Evolutionary conservation across 2,113 vertebrate genomes (phyloP).

Genomic region (Microtus ochrogaster): DNA sequence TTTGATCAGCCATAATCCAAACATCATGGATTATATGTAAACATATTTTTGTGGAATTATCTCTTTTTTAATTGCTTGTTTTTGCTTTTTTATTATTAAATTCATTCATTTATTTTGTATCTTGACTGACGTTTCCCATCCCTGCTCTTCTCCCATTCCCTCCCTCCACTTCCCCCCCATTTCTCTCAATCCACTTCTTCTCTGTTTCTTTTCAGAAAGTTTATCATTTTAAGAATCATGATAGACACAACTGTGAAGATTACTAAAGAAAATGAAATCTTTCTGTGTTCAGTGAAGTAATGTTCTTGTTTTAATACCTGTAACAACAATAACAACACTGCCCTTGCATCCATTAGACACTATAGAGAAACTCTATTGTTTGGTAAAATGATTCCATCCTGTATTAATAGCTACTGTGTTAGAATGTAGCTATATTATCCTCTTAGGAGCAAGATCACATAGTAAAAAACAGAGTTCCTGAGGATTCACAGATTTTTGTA

Average conservation of each 20-base stretch:
- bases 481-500: neutral
- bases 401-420: neutral
- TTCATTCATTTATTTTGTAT: neutral
- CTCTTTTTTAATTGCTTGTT: neutral
- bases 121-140: neutral
- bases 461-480: neutral
- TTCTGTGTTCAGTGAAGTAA: neutral
- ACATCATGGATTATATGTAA: neutral
- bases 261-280: neutral
- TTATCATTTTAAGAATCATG: neutral
- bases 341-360: neutral
- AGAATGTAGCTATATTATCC: neutral
- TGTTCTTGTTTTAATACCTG: neutral
- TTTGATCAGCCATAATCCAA: neutral
- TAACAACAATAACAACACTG: neutral
- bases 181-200: neutral
- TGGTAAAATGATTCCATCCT: neutral
- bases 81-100: neutral
- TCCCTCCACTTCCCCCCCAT: neutral
- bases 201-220: neutral
- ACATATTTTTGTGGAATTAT: neutral
- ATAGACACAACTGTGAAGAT: neutral
- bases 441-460: neutral
- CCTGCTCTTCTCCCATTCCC: neutral
- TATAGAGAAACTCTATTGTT: neutral